phyloP scores from a whole-genome alignment of 2,113 vertebrate species.

The Pycnonotus jocosus region DNA sequence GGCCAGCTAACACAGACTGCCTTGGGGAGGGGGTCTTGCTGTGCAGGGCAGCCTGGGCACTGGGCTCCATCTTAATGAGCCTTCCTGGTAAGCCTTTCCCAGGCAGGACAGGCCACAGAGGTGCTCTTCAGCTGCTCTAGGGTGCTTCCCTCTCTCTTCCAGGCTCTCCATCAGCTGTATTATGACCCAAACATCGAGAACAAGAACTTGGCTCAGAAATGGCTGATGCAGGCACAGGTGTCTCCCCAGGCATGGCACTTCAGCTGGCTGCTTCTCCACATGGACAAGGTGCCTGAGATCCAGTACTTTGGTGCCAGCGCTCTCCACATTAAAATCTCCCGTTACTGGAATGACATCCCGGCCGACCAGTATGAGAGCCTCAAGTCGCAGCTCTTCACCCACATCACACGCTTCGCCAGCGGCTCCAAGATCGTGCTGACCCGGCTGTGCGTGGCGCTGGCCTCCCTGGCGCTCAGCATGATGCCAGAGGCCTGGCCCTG shows the following conservation, averaged over 20 bases:
- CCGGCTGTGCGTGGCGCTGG: constrained; percentile 92
- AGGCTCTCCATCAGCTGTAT: constrained; percentile 98
- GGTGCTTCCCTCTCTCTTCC: constrained; percentile 40
- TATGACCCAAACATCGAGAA: constrained; percentile 99
- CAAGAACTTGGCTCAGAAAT: constrained; percentile 99
- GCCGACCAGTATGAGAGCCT: constrained; percentile 94
- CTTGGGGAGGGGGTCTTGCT: neutral
- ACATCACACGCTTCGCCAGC: constrained; percentile 92
- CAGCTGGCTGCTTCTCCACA: constrained; percentile 92
- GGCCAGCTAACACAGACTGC: neutral
- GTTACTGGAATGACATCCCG: constrained; percentile 97
- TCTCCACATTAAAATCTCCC: constrained; percentile 97
- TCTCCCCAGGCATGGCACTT: constrained; percentile 99
- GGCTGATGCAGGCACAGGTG: constrained; percentile 98
- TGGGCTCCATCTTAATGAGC: neutral
- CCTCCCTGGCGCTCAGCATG: constrained; percentile 95
- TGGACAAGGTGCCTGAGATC: constrained; percentile 98
- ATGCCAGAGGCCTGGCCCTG: constrained; percentile 97
- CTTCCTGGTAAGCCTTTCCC: neutral
- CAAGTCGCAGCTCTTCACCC: constrained; percentile 94
- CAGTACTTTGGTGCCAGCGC: constrained; percentile 98
- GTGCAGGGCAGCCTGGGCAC: neutral
- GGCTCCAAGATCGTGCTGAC: constrained; percentile 98
- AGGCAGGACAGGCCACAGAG: neutral
- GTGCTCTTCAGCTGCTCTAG: constrained; percentile 3